Percentiles rank a stretch among this genome's conserved stretches.
Conservation (phyloP, 1,140 invertebrate species). For the Homalodisca vitripennis region DNA sequence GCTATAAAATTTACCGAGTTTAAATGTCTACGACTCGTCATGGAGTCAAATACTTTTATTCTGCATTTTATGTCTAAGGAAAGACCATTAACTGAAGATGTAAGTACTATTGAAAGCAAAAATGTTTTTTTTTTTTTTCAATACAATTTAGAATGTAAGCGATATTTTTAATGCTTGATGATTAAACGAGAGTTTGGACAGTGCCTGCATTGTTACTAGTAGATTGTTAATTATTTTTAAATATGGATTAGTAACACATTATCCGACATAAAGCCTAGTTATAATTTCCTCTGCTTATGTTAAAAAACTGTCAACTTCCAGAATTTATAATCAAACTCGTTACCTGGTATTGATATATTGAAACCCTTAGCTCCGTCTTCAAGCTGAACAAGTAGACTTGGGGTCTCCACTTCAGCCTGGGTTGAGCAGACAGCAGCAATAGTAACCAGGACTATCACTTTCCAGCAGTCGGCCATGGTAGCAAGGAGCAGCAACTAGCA, state of each 20-base stretch:
- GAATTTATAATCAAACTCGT: not conserved
- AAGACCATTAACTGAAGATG: too few relatives aligned
- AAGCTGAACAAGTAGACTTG: not conserved
- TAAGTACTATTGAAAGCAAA: too few relatives aligned
- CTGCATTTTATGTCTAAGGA: too few relatives aligned
- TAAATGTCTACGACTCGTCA: too few relatives aligned
- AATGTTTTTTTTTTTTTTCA: too few relatives aligned
- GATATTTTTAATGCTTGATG: not conserved
- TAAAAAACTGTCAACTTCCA: not conserved
- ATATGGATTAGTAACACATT: not conserved
- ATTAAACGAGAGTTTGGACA: not conserved
- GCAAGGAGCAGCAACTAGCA: too few relatives aligned
- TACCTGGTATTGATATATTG: conserved; percentile 1
- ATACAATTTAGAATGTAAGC: too few relatives aligned
- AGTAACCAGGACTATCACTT: not conserved
- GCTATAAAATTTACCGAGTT: too few relatives aligned
- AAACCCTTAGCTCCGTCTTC: not conserved
- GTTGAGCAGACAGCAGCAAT: not conserved
- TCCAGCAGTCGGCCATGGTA: too few relatives aligned
- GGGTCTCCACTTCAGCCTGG: not conserved
- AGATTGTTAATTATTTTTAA: not conserved
- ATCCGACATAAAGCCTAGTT: not conserved
- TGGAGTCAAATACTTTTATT: too few relatives aligned
- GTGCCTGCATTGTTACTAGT: not conserved
- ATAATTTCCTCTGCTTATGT: not conserved